Percentiles rank a stretch among this genome's conserved stretches.
phyloP scores from a whole-genome alignment of 2,113 vertebrate genomes.

The Xyliphius kryptos region DNA sequence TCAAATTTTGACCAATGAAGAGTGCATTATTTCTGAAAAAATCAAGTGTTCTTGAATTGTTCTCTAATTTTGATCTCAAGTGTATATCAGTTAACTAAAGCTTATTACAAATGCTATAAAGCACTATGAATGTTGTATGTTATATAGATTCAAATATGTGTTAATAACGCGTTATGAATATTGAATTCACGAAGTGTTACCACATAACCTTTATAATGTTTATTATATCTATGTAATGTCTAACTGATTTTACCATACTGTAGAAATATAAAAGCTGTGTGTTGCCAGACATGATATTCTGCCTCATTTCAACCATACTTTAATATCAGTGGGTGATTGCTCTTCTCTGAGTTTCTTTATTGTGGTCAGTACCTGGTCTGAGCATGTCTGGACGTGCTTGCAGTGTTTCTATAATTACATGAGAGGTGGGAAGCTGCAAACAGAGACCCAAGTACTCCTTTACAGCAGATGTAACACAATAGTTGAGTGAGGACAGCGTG shows the following conservation, averaged over 20 bases:
- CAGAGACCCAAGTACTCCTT: slow-evolving; percentile 8
- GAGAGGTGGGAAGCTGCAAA: slow-evolving; percentile 4
- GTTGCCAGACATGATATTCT: neutral
- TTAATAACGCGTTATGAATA: too few species aligned
- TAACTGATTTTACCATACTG: too few species aligned
- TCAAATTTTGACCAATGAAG: too few species aligned
- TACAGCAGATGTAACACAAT: slow-evolving; percentile 33
- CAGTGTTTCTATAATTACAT: slow-evolving; percentile 25
- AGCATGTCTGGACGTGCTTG: slow-evolving; percentile 9
- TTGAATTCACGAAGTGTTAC: too few species aligned
- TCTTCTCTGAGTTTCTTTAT: slow-evolving; percentile 7
- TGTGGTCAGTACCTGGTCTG: slow-evolving; percentile 4
- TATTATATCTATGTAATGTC: neutral
- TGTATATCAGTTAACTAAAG: too few species aligned
- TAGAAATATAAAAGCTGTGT: too few species aligned
- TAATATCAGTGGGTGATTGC: neutral
- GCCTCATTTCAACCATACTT: neutral
- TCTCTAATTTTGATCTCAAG: too few species aligned
- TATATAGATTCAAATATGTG: too few species aligned
- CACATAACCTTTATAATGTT: neutral
- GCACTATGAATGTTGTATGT: too few species aligned
- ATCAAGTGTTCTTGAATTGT: too few species aligned
- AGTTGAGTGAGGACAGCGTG: slow-evolving; percentile 17
- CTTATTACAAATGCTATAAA: too few species aligned
- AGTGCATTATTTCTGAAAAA: too few species aligned